Evolutionary conservation across 2,888 invertebrate genomes (phyloP).

Genomic region (Leistus spinibarbis): DNA sequence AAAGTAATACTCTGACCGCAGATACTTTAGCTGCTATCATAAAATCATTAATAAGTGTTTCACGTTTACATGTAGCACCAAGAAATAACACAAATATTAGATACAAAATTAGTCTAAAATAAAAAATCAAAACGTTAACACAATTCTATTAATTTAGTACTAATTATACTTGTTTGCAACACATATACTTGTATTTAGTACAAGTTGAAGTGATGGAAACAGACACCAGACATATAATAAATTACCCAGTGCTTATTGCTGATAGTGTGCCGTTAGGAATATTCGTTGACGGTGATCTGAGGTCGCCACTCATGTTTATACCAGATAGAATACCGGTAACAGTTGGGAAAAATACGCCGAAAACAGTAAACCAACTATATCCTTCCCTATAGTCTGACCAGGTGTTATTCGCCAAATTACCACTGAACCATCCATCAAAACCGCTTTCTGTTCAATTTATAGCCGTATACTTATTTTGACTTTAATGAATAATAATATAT

Average conservation of each 20-base stretch:
- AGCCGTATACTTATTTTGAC: neutral
- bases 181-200: conserved; percentile 28
- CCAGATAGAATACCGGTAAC: conserved; percentile 96
- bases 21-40: conserved; percentile 94
- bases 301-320: conserved; percentile 98
- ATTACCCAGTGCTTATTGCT: conserved; percentile 87
- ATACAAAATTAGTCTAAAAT: conserved; percentile 81
- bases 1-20: conserved; percentile 77
- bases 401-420: conserved; percentile 80
- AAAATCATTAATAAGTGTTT: conserved; percentile 75
- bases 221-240: neutral
- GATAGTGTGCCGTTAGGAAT: conserved; percentile 95
- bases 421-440: conserved; percentile 85
- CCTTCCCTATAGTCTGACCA: conserved; percentile 78
- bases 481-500: too few species aligned
- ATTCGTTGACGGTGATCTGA: conserved; percentile 87
- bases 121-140: neutral
- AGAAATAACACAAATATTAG: conserved; percentile 88
- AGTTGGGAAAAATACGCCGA: conserved; percentile 97
- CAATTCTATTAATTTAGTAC: neutral
- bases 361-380: conserved; percentile 93
- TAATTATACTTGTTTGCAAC: neutral
- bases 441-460: conserved; percentile 66
- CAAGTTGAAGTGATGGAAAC: neutral
- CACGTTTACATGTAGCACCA: conserved; percentile 83